A percentile compares a stretch with the other conserved stretches of the same genome.
Conservation (phyloP, 2,113 vertebrate genomes). For the Myotis davidii region DNA sequence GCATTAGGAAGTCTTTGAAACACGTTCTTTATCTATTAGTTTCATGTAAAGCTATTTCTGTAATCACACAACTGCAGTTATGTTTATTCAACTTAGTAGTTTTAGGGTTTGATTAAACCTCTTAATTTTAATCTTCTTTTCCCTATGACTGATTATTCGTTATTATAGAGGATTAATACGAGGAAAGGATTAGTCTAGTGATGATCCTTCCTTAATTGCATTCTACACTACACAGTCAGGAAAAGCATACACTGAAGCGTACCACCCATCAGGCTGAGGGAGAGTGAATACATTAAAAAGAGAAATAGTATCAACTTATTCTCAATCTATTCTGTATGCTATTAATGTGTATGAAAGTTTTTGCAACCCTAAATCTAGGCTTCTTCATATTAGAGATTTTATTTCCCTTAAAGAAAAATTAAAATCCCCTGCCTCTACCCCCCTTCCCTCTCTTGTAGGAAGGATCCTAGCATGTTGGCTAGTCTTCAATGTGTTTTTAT, state of each 20-base stretch:
- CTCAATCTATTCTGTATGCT: not conserved
- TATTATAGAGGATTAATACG: slow-evolving; percentile 23
- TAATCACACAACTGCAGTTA: not conserved
- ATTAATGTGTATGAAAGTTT: not conserved
- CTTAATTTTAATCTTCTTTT: slow-evolving; percentile 39
- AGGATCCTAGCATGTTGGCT: not conserved
- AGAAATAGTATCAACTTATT: not conserved
- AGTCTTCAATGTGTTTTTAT: not conserved
- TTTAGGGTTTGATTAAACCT: slow-evolving; percentile 14
- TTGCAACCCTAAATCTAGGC: not conserved
- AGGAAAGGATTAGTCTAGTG: not conserved
- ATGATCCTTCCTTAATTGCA: slow-evolving; percentile 23
- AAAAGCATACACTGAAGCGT: not conserved
- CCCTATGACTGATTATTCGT: not conserved
- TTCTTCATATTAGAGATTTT: not conserved
- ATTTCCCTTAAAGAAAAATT: not conserved
- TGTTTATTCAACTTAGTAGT: not conserved
- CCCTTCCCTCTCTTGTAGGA: not conserved
- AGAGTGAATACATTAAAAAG: not conserved
- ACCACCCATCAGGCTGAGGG: not conserved
- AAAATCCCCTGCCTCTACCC: not conserved
- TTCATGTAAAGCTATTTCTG: not conserved
- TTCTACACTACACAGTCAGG: not conserved
- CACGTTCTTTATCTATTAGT: not conserved
- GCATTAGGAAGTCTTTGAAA: not conserved